Evolutionary conservation across 2,797 vertebrate species (phyloP).

Genomic region (Austrolebias charrua): DNA sequence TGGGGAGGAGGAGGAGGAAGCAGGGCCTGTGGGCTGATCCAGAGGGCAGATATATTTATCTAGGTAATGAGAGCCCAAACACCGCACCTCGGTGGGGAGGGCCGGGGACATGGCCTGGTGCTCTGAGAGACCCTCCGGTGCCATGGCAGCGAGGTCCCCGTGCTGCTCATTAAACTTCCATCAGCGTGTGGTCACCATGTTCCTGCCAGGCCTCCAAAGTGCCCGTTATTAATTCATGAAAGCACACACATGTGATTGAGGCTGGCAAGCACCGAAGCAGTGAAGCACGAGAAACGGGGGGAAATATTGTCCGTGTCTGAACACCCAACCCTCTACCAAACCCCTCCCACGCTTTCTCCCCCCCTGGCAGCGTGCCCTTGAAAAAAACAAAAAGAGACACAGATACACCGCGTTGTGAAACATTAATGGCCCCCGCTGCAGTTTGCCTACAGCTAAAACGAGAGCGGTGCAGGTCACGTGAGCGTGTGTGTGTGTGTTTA

Average conservation of each 20-base stretch:
- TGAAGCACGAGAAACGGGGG: slow-evolving; percentile 75
- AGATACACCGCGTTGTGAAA: slow-evolving; percentile 83
- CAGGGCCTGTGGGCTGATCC: slow-evolving; percentile 63
- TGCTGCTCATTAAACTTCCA: slow-evolving; percentile 91
- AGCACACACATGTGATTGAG: slow-evolving; percentile 89
- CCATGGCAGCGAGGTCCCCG: slow-evolving; percentile 74
- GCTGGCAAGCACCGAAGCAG: slow-evolving; percentile 85
- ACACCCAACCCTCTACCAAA: slow-evolving; percentile 61
- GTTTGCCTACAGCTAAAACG: slow-evolving; percentile 73
- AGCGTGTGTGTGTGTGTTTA: slow-evolving; percentile 16
- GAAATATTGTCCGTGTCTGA: slow-evolving; percentile 74
- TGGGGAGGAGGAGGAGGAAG: slow-evolving; percentile 44
- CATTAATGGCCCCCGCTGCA: slow-evolving; percentile 86
- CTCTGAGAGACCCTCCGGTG: slow-evolving; percentile 64
- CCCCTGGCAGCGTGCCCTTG: slow-evolving; percentile 70
- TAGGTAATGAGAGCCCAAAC: slow-evolving; percentile 80
- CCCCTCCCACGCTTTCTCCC: slow-evolving; percentile 59
- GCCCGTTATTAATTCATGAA: slow-evolving; percentile 96
- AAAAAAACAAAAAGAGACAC: slow-evolving; percentile 56
- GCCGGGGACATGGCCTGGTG: slow-evolving; percentile 68
- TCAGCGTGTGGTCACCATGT: slow-evolving; percentile 86
- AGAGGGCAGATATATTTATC: slow-evolving; percentile 80
- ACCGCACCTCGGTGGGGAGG: slow-evolving; percentile 72
- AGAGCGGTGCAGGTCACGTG: slow-evolving; percentile 63
- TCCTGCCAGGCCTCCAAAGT: slow-evolving; percentile 85